phyloP scores from a whole-genome alignment of 2,797 vertebrate genomes.

The Lagodon rhomboides region DNA sequence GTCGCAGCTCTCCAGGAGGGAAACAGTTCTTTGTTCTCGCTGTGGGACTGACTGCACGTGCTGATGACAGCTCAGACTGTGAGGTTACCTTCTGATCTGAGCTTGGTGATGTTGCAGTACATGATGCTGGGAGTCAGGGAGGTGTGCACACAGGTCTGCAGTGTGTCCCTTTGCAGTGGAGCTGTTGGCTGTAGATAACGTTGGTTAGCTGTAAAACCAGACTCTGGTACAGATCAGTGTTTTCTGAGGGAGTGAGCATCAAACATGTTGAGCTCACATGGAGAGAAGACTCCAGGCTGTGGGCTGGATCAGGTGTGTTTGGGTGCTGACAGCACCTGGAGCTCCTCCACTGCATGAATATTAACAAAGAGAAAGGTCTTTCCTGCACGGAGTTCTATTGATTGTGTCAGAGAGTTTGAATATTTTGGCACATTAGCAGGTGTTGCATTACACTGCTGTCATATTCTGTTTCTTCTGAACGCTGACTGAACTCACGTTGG shows the following conservation, averaged over 20 bases:
- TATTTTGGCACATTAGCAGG: constrained; percentile 39
- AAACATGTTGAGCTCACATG: background rate
- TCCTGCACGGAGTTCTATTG: constrained; percentile 38
- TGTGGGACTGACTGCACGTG: background rate
- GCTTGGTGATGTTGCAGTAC: background rate
- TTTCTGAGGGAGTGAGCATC: background rate
- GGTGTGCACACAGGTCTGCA: background rate
- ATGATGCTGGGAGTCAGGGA: background rate
- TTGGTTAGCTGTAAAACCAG: constrained; percentile 13
- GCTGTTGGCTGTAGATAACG: background rate
- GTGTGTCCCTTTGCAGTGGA: constrained; percentile 3
- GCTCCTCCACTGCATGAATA: constrained; percentile 46
- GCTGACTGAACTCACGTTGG: background rate
- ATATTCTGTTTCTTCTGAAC: constrained; percentile 30
- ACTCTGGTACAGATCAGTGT: background rate
- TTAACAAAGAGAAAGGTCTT: constrained; percentile 22
- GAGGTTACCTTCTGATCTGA: background rate
- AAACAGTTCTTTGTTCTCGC: background rate
- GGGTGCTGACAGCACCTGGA: constrained; percentile 43
- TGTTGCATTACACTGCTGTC: constrained; percentile 52
- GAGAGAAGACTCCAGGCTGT: constrained; percentile 15
- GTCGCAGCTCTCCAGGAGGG: background rate
- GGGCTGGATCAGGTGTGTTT: constrained; percentile 22
- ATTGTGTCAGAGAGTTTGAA: constrained; percentile 48
- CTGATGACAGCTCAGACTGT: constrained; percentile 11